Evolutionary conservation across 2,797 vertebrate genomes (phyloP), one percentile per base, ranked within the genome.

Genomic region (Dicrostonyx torquatus): DNA sequence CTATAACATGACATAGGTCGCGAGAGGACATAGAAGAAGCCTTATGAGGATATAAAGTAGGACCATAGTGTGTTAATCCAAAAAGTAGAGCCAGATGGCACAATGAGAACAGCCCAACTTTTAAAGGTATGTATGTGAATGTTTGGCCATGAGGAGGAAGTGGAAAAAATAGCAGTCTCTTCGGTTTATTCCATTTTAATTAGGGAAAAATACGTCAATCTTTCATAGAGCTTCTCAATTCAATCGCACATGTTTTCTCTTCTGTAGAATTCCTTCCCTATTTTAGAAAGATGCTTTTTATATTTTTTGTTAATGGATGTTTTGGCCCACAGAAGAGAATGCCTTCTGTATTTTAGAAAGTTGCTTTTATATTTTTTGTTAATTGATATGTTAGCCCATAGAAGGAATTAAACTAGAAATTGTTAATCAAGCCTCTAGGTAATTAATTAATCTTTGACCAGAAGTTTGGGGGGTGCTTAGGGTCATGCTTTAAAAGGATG

Each of bases 381-480:
- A 26, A 43, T 84, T 31, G 20, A 45, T 89, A 62, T 87, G 73
- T 87, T 95, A 72, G 40, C 70, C 88, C 75, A 73, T 10, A 77
- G 62, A 90, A 91, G 50, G 86, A 31, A 50, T 66, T 86, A 24
- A 20, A 64, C 80, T 55, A 90, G 34, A 50, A 86, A 75, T 62
- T 15, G 1, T 73, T 94, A 86, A 79, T 83, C 78, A 96, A 82
- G 37, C 20, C 14, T 68, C 73, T 6, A 0, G 85, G 72, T 82
- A 85, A 78, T 87, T 93, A 43, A 83, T 89, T 94, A 58, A 34
- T 70, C 93, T 95, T 91, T 93, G 29, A 80, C 58, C 37, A 55
- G 77, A 64, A 85, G 55, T 75, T 92, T 77, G 87, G 48, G n/a
- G 48, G 48, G 53, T 64, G 58, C 53, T 34, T 12, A 80, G 31